Conservation (phyloP, 2,797 vertebrate genomes). For the Coreius guichenoti region DNA sequence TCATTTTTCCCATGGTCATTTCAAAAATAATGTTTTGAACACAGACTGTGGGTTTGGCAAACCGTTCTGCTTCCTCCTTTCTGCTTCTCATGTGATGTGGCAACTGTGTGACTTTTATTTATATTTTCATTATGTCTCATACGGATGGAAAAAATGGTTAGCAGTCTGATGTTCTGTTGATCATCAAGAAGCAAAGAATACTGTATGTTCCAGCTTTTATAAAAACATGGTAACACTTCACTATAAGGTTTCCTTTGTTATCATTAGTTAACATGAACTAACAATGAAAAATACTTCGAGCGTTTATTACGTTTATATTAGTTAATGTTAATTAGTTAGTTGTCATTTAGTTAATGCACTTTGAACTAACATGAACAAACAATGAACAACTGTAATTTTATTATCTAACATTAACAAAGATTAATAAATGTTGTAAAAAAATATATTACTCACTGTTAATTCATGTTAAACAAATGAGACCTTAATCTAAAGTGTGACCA, state of each 20-base stretch:
- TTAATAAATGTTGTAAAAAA: not conserved
- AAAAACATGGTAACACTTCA: not conserved
- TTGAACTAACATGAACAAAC: not conserved
- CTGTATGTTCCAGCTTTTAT: not conserved
- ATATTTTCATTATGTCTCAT: not conserved
- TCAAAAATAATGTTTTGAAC: constrained; percentile 28
- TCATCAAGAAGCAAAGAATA: not conserved
- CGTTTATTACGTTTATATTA: too few species aligned
- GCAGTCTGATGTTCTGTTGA: not conserved
- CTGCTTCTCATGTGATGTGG: not conserved
- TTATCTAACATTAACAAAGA: not conserved
- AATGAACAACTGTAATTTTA: not conserved
- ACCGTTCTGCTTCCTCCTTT: constrained; percentile 1
- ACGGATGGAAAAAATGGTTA: not conserved
- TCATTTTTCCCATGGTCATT: constrained; percentile 6
- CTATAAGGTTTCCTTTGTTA: not conserved
- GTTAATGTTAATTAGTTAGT: not conserved
- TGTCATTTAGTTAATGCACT: not conserved
- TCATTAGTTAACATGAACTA: not conserved
- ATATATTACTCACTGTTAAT: not conserved
- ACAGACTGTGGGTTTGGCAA: not conserved
- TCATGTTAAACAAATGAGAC: not conserved
- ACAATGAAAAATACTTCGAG: not conserved
- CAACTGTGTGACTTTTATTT: not conserved
- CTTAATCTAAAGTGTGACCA: not conserved